Base-by-base conservation (phyloP, 2,888 invertebrate genomes). In the Aelia acuminata region DNA sequence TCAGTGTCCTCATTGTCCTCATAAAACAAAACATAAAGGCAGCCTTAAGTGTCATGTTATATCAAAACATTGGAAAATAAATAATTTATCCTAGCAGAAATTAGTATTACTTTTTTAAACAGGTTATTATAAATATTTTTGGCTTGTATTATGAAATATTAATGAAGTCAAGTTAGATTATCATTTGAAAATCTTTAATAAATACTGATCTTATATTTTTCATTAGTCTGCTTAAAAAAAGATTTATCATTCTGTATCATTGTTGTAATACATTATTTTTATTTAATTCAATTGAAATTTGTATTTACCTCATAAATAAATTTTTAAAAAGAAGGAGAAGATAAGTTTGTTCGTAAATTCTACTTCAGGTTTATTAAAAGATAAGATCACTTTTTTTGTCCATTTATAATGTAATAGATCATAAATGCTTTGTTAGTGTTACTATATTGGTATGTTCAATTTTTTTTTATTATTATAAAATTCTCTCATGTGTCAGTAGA, bases 11-110 rank as follows among this genome's bases (percentile, higher is more conserved):
- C 92, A 92, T 88, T 93, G 93, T 90, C 90, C 90, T 3, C 90
- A 90, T 84, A 92, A 92, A 87, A 92, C 93, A 87, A 92, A 93
- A 90, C 92, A 93, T 89, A 93, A 91, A 92, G 92, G 90, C 92
- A 92, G 88, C 92, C 89, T 91, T 26, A 90, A 90, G 63, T 89
- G 89, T 84, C 91, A 90, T 85, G 53, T 88, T 11, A 84, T 84
- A 20, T 84, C 87, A 10, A 75, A 86, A 26, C 89, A 89, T 47
- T n/a, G 50, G 35, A 84, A 84, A 84, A 48, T 84, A n/a, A 48
- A 48, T 48, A 43, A 84, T n/a, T 47, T 84, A n/a, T 47, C 48
- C n/a, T 26, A 43, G 39, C n/a, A 35, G 35, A n/a, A 47, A 26
- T 26, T 7, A 47, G 3, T 10, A 11, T 47, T 13, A 47, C 3